phyloP scores from a whole-genome alignment of 2,113 vertebrate species.

The Mirounga angustirostris region DNA sequence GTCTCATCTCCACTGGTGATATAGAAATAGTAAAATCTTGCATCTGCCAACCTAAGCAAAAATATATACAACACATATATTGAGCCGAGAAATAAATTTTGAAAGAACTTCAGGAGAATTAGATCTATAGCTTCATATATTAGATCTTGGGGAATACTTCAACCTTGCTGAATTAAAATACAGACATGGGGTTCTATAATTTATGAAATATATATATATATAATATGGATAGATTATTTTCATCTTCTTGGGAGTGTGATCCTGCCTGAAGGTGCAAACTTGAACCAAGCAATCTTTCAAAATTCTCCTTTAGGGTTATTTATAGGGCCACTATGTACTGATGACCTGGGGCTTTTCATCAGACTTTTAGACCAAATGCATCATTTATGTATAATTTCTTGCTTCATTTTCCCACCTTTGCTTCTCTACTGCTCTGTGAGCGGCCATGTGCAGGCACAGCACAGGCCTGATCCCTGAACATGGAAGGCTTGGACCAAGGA shows the following conservation, averaged over 20 bases:
- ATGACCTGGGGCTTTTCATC: not conserved
- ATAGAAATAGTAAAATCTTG: not conserved
- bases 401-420: not conserved
- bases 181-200: not conserved
- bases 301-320: not conserved
- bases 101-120: not conserved
- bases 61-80: not conserved
- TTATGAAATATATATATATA: not conserved
- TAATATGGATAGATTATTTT: not conserved
- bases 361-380: not conserved
- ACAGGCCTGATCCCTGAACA: not conserved
- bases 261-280: not conserved
- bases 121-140: not conserved
- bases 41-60: slow-evolving; percentile 36
- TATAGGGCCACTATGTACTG: not conserved
- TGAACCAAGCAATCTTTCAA: not conserved
- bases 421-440: not conserved
- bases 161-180: not conserved
- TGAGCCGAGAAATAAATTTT: slow-evolving; percentile 39
- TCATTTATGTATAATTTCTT: not conserved
- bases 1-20: not conserved
- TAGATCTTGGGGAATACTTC: not conserved
- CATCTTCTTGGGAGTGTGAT: not conserved
- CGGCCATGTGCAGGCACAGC: fast-evolving
- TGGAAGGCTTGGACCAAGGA: not conserved